Conservation (phyloP, 2,797 vertebrate species). For the Emys orbicularis region DNA sequence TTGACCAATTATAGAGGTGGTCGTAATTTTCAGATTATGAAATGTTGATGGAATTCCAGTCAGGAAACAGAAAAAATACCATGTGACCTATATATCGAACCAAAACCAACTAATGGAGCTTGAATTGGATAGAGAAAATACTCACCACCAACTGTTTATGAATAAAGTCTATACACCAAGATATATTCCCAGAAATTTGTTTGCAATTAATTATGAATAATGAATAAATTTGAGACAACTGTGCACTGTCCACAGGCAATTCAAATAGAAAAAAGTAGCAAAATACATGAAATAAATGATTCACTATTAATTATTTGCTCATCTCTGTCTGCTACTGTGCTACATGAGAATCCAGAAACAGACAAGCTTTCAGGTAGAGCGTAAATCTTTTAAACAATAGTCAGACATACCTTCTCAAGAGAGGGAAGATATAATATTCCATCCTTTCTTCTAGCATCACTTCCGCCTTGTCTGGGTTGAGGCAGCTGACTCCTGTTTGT, state of each 20-base stretch:
- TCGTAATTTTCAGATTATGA: background rate
- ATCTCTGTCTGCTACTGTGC: background rate
- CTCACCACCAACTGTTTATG: background rate
- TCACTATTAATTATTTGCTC: conserved; percentile 1
- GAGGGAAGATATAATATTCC: background rate
- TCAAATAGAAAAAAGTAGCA: rapidly evolving
- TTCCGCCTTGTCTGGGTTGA: background rate
- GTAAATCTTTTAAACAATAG: conserved; percentile 14
- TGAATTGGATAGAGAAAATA: background rate
- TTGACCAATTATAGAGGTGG: background rate
- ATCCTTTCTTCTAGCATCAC: background rate
- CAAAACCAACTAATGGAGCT: background rate
- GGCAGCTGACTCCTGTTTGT: background rate
- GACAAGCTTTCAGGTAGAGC: rapidly evolving
- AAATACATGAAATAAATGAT: background rate
- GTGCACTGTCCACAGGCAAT: background rate
- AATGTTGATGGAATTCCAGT: background rate
- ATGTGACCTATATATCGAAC: background rate
- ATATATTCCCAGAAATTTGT: background rate
- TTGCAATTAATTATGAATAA: background rate
- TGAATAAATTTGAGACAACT: background rate
- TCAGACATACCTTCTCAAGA: background rate
- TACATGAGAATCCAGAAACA: background rate
- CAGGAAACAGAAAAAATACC: background rate
- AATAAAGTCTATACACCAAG: background rate